These are phyloP conservation scores for Oligia strigilis DNA, from an alignment of 2,888 invertebrate species.

Conservation along the genomic window DNA sequence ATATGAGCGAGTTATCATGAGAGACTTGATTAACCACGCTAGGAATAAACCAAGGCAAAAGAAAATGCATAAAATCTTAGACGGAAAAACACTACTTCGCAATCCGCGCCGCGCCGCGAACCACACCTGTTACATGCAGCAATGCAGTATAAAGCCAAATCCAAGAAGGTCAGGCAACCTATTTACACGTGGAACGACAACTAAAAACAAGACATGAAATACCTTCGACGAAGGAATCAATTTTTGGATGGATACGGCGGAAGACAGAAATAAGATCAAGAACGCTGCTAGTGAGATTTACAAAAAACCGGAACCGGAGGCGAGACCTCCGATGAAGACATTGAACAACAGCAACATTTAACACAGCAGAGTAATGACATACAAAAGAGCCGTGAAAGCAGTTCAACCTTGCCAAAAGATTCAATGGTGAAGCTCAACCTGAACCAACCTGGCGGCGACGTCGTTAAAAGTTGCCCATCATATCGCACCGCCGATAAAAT, in stretches of 20 bases:
- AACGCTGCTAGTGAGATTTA: neutral
- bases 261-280: neutral
- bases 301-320: neutral
- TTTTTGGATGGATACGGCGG: neutral
- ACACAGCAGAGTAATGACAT: neutral
- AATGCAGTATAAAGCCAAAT: neutral
- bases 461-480: no score
- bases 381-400: neutral
- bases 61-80: neutral
- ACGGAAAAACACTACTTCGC: neutral
- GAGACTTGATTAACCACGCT: no score
- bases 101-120: neutral
- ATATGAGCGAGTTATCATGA: no score
- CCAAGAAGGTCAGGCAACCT: neutral
- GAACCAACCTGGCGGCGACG: no score
- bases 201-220: neutral
- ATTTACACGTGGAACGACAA: neutral
- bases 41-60: neutral
- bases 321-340: neutral
- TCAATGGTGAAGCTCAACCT: no score
- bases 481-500: no score
- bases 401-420: no score
- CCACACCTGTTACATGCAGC: neutral
- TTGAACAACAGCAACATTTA: neutral
- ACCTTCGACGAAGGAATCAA: neutral